Base-by-base conservation (phyloP, 2,113 vertebrate genomes). In the Corvus hawaiiensis region DNA sequence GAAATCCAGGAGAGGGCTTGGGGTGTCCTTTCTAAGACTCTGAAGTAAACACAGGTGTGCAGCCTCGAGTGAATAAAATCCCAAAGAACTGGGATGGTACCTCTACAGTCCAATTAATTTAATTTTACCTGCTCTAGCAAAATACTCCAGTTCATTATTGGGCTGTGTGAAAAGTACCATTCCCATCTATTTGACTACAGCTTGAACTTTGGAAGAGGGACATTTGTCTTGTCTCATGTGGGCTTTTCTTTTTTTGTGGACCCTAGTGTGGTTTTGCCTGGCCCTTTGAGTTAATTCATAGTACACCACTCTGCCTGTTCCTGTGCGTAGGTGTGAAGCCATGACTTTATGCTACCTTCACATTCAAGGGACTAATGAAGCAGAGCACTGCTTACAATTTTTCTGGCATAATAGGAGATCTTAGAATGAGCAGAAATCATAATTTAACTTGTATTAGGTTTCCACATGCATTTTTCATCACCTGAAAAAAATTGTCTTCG, bases 401-500 rank as follows among this genome's bases (percentile, higher is more conserved):
- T 90, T 67, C 17, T 86, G 39, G 19, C 9, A 11, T 44, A 55
- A 87, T 59, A 35, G 13, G 8, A 55, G 13, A 43, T 1, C 56
- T 74, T 67, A 43, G 55, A 91, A 74, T 73, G 37, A 86, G 51
- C 35, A 77, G 72, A 94, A 90, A 20, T 79, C 10, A 6, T 66
- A 71, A 88, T 39, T 77, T 81, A 69, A 69, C 35, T 84, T 67
- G 14, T 81, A 30, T 86, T 71, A 37, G 35, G 24, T 83, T 95
- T 66, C 75, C 63, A 44, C 52, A 87, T 84, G 48, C 63, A 88
- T 96, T 95, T 96, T 96, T 92, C 87, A 93, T 93, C 41, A 52
- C 76, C 85, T 76, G 59, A 51, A 83, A 96, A 95, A 78, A 83
- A 64, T 19, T 35, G 16, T 46, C 85, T 93, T 75, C 0, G 0